Conservation (phyloP, 2,888 invertebrate genomes). For the Cerceris ruficornis region DNA sequence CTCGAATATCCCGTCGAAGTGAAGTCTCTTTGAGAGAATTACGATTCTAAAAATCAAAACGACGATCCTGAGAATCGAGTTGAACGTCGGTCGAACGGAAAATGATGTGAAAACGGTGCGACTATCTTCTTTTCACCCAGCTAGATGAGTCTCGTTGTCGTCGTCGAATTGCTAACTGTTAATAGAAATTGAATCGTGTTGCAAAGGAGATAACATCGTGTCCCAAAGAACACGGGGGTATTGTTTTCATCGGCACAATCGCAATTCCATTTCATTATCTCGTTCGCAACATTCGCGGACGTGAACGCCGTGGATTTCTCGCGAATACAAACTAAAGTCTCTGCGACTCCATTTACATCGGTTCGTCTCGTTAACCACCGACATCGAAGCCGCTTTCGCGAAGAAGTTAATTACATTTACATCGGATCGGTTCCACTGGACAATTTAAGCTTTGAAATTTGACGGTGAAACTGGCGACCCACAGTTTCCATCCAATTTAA, state of each 20-base stretch:
- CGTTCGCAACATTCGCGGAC: constrained; percentile 31
- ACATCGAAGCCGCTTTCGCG: neutral
- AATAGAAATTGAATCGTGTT: constrained; percentile 23
- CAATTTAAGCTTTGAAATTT: neutral
- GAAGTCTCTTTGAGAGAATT: too few species aligned
- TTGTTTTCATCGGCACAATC: constrained; percentile 58
- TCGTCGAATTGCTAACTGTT: constrained; percentile 15
- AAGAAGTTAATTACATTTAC: constrained; percentile 51
- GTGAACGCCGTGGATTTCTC: constrained; percentile 1
- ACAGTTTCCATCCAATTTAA: too few species aligned
- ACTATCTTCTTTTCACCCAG: constrained; percentile 15
- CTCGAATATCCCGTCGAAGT: too few species aligned
- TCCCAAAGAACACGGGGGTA: constrained; percentile 29
- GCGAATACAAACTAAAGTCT: constrained; percentile 3
- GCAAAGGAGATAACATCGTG: constrained; percentile 9
- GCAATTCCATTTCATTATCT: constrained; percentile 63
- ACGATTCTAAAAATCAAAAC: too few species aligned
- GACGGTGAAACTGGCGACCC: too few species aligned
- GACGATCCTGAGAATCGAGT: too few species aligned
- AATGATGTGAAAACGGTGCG: too few species aligned
- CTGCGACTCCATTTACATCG: constrained; percentile 16
- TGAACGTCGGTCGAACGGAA: too few species aligned
- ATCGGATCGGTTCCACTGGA: constrained; percentile 37
- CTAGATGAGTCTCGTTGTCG: constrained; percentile 37
- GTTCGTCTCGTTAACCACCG: neutral